These are phyloP conservation scores for Atopsyche davidsoni DNA, from an alignment of 1,140 invertebrate species.

Conservation along the genomic window DNA sequence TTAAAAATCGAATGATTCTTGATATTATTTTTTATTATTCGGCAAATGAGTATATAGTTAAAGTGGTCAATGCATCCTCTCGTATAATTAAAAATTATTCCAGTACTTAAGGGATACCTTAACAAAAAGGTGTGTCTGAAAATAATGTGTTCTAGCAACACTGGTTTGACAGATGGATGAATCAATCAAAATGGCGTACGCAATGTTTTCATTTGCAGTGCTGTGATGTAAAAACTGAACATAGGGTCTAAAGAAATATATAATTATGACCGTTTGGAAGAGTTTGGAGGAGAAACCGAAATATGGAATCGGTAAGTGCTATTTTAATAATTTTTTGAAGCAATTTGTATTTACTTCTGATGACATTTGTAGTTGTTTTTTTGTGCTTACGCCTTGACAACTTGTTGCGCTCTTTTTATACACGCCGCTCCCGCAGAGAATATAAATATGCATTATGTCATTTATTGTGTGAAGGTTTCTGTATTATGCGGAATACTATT, in stretches of 20 bases:
- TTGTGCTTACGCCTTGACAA: constrained; percentile 17
- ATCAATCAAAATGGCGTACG: constrained; percentile 15
- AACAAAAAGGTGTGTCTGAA: not conserved
- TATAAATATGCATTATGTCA: constrained; percentile 18
- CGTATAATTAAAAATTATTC: too few species aligned
- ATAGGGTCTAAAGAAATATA: not conserved
- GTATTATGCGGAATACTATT: not conserved
- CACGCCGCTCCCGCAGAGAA: constrained; percentile 14
- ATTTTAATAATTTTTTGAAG: not conserved
- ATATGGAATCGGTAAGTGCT: constrained; percentile 19
- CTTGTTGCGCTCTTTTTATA: constrained; percentile 21
- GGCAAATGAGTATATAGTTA: too few species aligned
- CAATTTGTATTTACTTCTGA: not conserved
- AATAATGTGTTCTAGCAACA: not conserved
- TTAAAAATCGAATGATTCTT: too few species aligned
- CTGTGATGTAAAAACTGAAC: constrained; percentile 16
- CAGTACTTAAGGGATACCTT: too few species aligned
- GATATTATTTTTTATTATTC: too few species aligned
- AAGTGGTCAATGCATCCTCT: too few species aligned
- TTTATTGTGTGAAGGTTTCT: constrained; percentile 8
- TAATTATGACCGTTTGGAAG: constrained; percentile 20
- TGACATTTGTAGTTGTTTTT: constrained; percentile 4
- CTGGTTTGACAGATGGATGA: constrained; percentile 16
- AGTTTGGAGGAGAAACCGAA: constrained; percentile 8
- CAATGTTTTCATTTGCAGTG: constrained; percentile 13